Percentiles rank a stretch among this genome's conserved stretches.
phyloP scores from a whole-genome alignment of 2,797 vertebrate genomes.

The Lindbergichthys nudifrons region DNA sequence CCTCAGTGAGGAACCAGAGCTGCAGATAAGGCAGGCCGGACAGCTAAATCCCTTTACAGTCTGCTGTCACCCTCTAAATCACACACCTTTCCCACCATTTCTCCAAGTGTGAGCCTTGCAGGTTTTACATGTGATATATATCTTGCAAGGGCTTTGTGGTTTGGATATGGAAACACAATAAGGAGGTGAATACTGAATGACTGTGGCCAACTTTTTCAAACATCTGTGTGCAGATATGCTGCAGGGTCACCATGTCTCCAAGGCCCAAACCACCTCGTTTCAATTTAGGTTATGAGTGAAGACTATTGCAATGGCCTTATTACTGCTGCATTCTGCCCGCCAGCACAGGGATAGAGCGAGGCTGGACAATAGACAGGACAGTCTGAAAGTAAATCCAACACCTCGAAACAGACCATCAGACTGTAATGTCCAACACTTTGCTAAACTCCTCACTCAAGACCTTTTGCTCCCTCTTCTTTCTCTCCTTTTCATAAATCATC shows the following conservation, averaged over 20 bases:
- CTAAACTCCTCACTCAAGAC: constrained; percentile 34
- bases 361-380: constrained; percentile 57
- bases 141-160: constrained; percentile 48
- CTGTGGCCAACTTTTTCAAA: constrained; percentile 51
- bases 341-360: constrained; percentile 49
- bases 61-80: constrained; percentile 79
- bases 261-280: constrained; percentile 69
- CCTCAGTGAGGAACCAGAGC: constrained; percentile 57
- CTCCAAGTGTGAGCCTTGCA: constrained; percentile 53
- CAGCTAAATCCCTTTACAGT: constrained; percentile 67
- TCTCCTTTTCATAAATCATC: constrained; percentile 62
- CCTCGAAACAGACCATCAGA: constrained; percentile 62
- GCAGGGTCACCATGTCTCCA: constrained; percentile 59
- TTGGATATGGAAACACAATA: constrained; percentile 50
- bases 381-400: constrained; percentile 54
- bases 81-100: constrained; percentile 71
- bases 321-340: constrained; percentile 65
- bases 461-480: constrained; percentile 32
- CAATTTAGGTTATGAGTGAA: constrained; percentile 67
- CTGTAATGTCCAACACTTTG: constrained; percentile 35
- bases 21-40: constrained; percentile 71
- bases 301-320: constrained; percentile 72
- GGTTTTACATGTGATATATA: constrained; percentile 62
- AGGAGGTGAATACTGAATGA: constrained; percentile 41
- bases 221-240: constrained; percentile 62